Base-by-base conservation (phyloP, 2,797 vertebrate species). In the Helicolenus hilgendorfi region DNA sequence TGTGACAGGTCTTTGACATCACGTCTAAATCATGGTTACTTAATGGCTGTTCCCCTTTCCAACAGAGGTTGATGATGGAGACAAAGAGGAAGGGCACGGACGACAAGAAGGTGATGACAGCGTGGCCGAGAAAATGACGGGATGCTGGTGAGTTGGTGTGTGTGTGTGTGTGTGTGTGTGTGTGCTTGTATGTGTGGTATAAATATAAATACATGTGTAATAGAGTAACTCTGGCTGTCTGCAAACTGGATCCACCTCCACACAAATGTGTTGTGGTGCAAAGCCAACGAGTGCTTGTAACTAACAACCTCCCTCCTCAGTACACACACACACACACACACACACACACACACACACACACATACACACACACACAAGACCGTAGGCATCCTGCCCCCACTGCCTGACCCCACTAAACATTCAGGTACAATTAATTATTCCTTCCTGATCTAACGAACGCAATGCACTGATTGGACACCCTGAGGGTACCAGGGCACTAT, bases 401-500 rank as follows among this genome's bases (percentile, higher is more conserved):
- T 94, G 83, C 91, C 92, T 97, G 96, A 97, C 97, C 97, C 92
- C 85, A 89, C 96, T 97, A 97, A 98, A 97, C 96, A 97, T 97
- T 97, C 96, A 97, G 95, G 96, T 96, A 95, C 95, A 96, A 97
- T 98, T 97, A 97, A 97, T 97, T 97, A 96, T 97, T 97, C 96
- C 94, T 96, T 90, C 91, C 92, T 96, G 97, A 97, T 97, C 97
- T 97, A 96, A 97, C 92, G 85, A 95, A 94, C 73, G 79, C 92
- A 78, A 90, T 75, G 91, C 96, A 96, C 93, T 96, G 96, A 97
- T 96, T 96, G 96, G 93, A 94, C 92, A 90, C 96, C 97, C 94
- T 84, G 72, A 94, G 96, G 97, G 95, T 89, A 82, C 89, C 85
- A 91, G 95, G 96, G 93, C 94, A 96, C 95, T 96, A 96, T 97